Evolutionary conservation across 2,797 vertebrate species (phyloP), one percentile per base, ranked within the genome.

Genomic region (Halcyon chelicuti): DNA sequence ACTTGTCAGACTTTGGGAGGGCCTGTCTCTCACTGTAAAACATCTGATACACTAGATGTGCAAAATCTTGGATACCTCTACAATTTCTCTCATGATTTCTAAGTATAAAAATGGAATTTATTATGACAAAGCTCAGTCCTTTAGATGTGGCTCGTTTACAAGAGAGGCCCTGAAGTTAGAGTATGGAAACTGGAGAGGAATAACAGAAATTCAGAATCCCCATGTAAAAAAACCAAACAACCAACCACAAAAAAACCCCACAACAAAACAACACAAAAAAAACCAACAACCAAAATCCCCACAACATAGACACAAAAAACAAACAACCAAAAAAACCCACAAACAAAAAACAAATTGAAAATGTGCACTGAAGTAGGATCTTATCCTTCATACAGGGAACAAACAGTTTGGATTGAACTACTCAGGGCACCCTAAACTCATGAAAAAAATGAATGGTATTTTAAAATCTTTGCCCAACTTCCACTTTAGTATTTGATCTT

Each of bases 21-120:
- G 10, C 16, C 8, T 37, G 13, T 61, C 54, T 82, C 3, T 72
- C 21, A 33, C n/a, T 60, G 37, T 29, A 25, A 75, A 15, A 15
- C 6, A 21, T 18, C 33, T 65, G 33, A 33, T 15, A 58, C 54
- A 35, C 14, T 49, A 72, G n/a, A 19, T 6, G 25, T 6, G 51
- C 19, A 66, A 82, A 80, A 71, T 37, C 4, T 9, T 39, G 49
- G 37, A 6, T 84, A 35, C 21, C 23, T 73, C 21, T 20, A 23
- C 31, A 40, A 44, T 62, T 76, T 67, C 19, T 47, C 26, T 86
- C 0, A 0, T 2, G 5, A 42, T 46, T 18, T 47, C 1, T 28
- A 70, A 44, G 42, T 15, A 18, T 17, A 73, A 44, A 63, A 71
- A 12, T n/a, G 19, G 40, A 51, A 77, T 84, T 47, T 39, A 25